Percentiles rank a stretch among this genome's conserved stretches.
Evolutionary conservation across 2,113 vertebrate genomes (phyloP).

Genomic region (Entomyzon cyanotis): DNA sequence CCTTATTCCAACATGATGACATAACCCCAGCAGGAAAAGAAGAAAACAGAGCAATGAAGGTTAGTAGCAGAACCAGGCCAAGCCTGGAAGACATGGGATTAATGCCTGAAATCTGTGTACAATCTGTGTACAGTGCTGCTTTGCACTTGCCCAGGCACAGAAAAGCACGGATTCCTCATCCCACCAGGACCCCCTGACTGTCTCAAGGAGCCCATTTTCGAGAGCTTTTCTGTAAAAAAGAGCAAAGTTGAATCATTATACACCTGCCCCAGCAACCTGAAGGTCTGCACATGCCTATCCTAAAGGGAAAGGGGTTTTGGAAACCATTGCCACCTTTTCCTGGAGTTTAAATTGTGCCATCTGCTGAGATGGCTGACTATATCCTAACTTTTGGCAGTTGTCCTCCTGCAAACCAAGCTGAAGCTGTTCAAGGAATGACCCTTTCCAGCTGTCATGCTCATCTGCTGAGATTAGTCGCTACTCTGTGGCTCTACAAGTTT

Average conservation of each 20-base stretch:
- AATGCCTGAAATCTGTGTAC: neutral
- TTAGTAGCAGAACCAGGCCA: neutral
- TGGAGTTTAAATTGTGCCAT: neutral
- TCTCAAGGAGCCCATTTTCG: neutral
- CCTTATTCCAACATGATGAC: accelerated
- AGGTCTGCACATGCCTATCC: neutral
- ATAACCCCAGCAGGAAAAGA: neutral
- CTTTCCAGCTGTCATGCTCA: neutral
- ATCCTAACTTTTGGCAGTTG: neutral
- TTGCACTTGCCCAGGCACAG: neutral
- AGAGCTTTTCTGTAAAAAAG: neutral
- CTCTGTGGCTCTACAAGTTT: neutral
- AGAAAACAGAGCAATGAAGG: neutral
- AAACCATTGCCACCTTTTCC: neutral
- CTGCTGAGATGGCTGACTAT: neutral
- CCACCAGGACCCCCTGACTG: neutral
- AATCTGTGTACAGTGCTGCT: neutral
- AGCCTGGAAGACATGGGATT: neutral
- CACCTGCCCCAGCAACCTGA: neutral
- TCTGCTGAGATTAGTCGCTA: neutral
- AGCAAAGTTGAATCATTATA: neutral
- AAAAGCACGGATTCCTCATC: neutral
- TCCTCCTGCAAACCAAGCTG: neutral
- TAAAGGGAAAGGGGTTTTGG: neutral
- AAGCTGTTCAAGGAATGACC: neutral